Evolutionary conservation across 2,113 vertebrate genomes (phyloP), one percentile per base, ranked within the genome.

Genomic region (Sceloporus tristichus): DNA sequence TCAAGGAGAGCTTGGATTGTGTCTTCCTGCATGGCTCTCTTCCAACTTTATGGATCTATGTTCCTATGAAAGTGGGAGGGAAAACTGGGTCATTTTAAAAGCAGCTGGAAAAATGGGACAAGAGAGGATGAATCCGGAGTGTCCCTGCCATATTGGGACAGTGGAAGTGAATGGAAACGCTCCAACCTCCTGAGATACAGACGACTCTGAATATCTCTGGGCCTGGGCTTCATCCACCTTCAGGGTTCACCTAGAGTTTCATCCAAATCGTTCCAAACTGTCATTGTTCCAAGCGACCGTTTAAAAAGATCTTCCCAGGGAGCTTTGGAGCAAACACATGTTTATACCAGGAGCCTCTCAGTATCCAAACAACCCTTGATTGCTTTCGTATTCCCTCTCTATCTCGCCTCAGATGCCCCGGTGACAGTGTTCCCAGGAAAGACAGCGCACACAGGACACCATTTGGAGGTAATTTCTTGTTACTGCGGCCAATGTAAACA

Each of bases 331-430:
- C 79, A 62, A 56, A 53, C 48, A 34, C 82, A 88, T 89, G 86
- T 78, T 94, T 53, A 91, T 66, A 93, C 40, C 68, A 62, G 56
- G 16, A 70, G 76, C 56, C 9, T 21, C 77, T 89, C 77, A 83
- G 38, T 78, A 19, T 85, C 86, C 77, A n/a, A 92, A 88, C 84
- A 91, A 87, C 9, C 59, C 91, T 85, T 56, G 77, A 89, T 87
- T 73, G 59, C 74, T 92, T 82, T 91, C 89, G 84, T 38, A 19
- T 94, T 92, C 80, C 88, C n/a, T 1, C 80, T 11, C 54, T 42
- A 6, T 71, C 78, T 70, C 38, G 87, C 88, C 82, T 90, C 90
- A 38, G 76, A 79, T 88, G 87, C 70, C 87, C 88, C 66, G 68
- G 65, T 79, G 85, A 81, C 10, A 38, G 56, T 23, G 73, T 84